Conservation (phyloP, 2,113 vertebrate genomes). For the Esox niger region DNA sequence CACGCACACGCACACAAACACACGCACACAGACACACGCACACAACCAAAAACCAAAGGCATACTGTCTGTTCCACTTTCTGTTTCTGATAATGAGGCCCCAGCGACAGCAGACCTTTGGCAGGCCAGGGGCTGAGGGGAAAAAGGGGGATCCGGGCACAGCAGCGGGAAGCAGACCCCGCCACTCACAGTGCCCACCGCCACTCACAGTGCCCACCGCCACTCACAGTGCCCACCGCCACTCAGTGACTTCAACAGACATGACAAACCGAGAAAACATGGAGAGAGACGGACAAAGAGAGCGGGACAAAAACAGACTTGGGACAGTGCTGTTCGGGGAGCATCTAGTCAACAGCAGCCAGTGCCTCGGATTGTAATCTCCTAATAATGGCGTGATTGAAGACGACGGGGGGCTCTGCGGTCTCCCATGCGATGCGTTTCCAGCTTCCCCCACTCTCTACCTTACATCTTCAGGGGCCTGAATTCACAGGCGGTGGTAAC, state of each 20-base stretch:
- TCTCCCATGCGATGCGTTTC: conserved; percentile 54
- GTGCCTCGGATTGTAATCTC: conserved; percentile 34
- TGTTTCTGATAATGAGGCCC: conserved; percentile 61
- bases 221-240: conserved; percentile 46
- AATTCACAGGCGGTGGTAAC: conserved; percentile 52
- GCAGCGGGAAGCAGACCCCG: conserved; percentile 16
- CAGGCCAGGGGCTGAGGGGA: conserved; percentile 37
- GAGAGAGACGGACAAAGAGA: conserved; percentile 5
- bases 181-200: conserved; percentile 39
- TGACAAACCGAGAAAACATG: conserved; percentile 21
- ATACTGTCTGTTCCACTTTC: conserved; percentile 44
- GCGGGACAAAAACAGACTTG: neutral
- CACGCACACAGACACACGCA: neutral
- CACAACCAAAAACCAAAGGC: neutral
- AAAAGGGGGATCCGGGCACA: conserved; percentile 9
- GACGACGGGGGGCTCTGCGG: conserved; percentile 24
- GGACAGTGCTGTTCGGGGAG: conserved; percentile 2
- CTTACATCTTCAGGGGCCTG: conserved; percentile 45
- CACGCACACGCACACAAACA: conserved; percentile 25
- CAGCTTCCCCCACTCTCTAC: conserved; percentile 27
- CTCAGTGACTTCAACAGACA: conserved; percentile 43
- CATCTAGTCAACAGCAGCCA: neutral
- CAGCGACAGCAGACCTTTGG: conserved; percentile 70
- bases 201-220: conserved; percentile 39
- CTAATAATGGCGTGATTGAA: conserved; percentile 60